Conservation (phyloP, 2,888 invertebrate species). For the Cheilosia impressa region DNA sequence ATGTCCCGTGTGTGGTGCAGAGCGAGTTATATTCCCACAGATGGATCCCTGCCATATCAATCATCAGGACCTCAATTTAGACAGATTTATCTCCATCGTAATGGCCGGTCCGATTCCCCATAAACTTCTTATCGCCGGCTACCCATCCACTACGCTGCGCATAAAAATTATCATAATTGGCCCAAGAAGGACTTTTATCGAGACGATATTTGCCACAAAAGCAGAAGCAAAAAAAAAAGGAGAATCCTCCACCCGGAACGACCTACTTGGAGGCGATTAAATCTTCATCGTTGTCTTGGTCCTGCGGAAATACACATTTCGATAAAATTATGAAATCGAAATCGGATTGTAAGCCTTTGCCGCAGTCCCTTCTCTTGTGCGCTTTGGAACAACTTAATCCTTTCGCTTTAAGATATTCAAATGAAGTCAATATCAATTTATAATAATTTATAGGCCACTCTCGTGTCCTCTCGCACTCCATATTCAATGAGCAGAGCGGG, state of each 20-base stretch:
- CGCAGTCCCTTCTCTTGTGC: not conserved
- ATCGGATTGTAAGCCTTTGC: conserved; percentile 54
- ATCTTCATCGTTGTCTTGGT: conserved; percentile 8
- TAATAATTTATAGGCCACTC: conserved; percentile 64
- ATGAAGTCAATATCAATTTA: conserved; percentile 70
- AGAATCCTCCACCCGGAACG: conserved; percentile 20
- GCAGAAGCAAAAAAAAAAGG: too few species aligned
- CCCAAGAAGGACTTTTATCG: conserved; percentile 50
- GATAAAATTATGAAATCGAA: conserved; percentile 74
- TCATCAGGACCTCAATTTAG: conserved; percentile 26
- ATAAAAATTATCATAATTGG: conserved; percentile 72
- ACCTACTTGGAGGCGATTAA: conserved; percentile 40
- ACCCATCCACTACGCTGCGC: conserved; percentile 9
- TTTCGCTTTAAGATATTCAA: conserved; percentile 66
- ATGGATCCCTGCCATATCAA: conserved; percentile 13
- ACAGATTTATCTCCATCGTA: conserved; percentile 49
- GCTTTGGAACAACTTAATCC: conserved; percentile 49
- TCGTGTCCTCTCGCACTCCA: conserved; percentile 12
- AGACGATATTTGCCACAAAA: conserved; percentile 53
- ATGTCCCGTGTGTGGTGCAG: too few species aligned
- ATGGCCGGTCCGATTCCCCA: conserved; percentile 35
- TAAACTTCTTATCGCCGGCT: conserved; percentile 59
- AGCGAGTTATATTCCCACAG: too few species aligned
- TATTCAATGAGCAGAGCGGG: conserved; percentile 21
- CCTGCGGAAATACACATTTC: conserved; percentile 37